Base-by-base conservation (phyloP, 2,113 vertebrate genomes). In the Chaenocephalus aceratus region DNA sequence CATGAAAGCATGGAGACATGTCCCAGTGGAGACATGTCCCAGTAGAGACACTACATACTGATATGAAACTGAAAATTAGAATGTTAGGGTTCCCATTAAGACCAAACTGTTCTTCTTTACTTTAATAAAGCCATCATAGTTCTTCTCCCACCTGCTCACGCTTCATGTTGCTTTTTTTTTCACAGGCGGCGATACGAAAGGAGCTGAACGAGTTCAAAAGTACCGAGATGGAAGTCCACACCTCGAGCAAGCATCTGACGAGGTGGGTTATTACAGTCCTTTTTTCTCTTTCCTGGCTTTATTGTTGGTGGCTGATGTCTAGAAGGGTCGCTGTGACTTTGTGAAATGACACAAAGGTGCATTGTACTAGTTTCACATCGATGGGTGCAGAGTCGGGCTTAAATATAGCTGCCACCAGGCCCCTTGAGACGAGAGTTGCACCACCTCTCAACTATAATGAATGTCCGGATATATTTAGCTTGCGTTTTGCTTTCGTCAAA, bases 121-220 rank as follows among this genome's bases (percentile, higher is more conserved):
- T 41, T 41, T 41, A 41, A 41, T 41, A 41, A 41, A 41, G 36
- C 6, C 6, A 41, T 41, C 3, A 30, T 30, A 30, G 30, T 30
- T 30, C 36, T 41, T 7, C 36, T 41, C 7, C 36, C 71, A 76
- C 53, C 72, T 75, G 64, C 76, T 88, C 5, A 82, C 3, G 1
- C 34, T 64, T 11, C 0, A 18, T 58, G 16, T 53, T 26, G n/a
- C 58, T 77, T 57, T 75, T 82, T 82, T 36, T 59, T 57, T 60
- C 2, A 4, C 92, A 99, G 98, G 98, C 98, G 64, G 97, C 98
- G 14, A 99, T 99, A 92, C 96, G 98, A 58, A 99, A 99, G 83
- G 98, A 99, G 91, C 95, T 99, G 78, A 99, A 99, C 13, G 98
- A 99, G 83, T 99, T 99, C 94, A 99, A 99, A 84, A 99, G 97